Conservation (phyloP, 2,113 vertebrate genomes). For the Ammodytes dubius region DNA sequence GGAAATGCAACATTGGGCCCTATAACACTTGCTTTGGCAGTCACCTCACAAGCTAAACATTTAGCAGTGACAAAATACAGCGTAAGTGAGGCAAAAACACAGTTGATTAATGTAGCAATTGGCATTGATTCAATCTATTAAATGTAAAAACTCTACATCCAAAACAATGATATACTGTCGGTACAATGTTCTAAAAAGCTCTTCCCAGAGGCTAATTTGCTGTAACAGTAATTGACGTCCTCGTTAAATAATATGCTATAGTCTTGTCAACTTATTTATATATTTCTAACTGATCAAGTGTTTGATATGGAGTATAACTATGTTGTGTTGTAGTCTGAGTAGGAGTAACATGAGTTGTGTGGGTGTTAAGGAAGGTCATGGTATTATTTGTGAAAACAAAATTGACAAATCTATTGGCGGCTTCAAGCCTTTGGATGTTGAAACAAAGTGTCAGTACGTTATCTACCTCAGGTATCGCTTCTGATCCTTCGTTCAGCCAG, state of each 20-base stretch:
- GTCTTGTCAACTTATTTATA: neutral
- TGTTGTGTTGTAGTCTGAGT: neutral
- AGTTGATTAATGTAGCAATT: neutral
- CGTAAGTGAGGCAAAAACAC: slow-evolving; percentile 7
- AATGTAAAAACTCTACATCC: neutral
- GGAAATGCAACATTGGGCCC: slow-evolving; percentile 9
- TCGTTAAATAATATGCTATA: neutral
- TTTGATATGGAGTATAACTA: neutral
- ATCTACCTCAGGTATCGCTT: slow-evolving; percentile 12
- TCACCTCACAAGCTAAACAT: slow-evolving; percentile 20
- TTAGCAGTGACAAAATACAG: slow-evolving; percentile 34
- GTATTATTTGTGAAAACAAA: neutral
- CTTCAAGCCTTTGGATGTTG: slow-evolving; percentile 24
- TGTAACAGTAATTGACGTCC: neutral
- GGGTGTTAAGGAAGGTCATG: neutral
- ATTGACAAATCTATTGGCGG: neutral
- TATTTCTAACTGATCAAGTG: neutral
- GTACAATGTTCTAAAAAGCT: neutral
- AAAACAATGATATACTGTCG: neutral
- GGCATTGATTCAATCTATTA: slow-evolving; percentile 18
- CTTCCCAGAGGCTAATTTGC: neutral
- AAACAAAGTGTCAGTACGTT: slow-evolving; percentile 13
- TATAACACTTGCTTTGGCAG: slow-evolving; percentile 12
- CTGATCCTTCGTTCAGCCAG: slow-evolving; percentile 21
- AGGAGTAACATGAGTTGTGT: neutral